phyloP scores from a whole-genome alignment of 1,140 invertebrate species.

The Drosophila burlai region DNA sequence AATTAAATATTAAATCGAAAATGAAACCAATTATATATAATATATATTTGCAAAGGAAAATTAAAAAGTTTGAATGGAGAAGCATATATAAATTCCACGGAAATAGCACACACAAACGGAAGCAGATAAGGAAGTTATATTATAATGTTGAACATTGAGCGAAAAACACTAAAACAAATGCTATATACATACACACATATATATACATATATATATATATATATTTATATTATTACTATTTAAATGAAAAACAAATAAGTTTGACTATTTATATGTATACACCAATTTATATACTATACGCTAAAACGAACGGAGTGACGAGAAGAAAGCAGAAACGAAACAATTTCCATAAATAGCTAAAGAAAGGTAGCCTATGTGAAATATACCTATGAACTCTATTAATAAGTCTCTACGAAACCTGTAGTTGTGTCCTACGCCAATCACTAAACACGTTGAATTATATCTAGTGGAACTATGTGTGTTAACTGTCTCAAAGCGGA shows the following conservation, averaged over 20 bases:
- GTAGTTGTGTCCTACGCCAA: conserved; percentile 79
- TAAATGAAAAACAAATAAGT: conserved; percentile 70
- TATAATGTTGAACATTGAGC: conserved; percentile 71
- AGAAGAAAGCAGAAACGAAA: conserved; percentile 46
- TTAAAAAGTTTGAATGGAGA: conserved; percentile 17
- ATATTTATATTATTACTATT: conserved; percentile 73
- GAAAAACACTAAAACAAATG: conserved; percentile 51
- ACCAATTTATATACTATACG: conserved; percentile 70
- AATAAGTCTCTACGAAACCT: conserved; percentile 64
- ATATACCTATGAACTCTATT: conserved; percentile 64
- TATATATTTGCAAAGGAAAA: conserved; percentile 61
- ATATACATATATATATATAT: conserved; percentile 61
- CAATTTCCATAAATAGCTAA: conserved; percentile 68
- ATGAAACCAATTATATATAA: conserved; percentile 46
- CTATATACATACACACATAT: conserved; percentile 68
- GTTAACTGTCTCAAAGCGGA: conserved; percentile 56
- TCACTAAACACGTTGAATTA: conserved; percentile 64
- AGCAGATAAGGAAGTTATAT: conserved; percentile 62
- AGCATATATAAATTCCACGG: conserved; percentile 45
- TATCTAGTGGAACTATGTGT: conserved; percentile 41
- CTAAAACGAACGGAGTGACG: conserved; percentile 30
- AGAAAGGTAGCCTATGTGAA: conserved; percentile 63
- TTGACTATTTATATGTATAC: conserved; percentile 80
- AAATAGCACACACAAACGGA: conserved; percentile 41
- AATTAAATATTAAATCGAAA: conserved; percentile 47